phyloP scores from a whole-genome alignment of 2,888 invertebrate species.

The Brenthis hecate region DNA sequence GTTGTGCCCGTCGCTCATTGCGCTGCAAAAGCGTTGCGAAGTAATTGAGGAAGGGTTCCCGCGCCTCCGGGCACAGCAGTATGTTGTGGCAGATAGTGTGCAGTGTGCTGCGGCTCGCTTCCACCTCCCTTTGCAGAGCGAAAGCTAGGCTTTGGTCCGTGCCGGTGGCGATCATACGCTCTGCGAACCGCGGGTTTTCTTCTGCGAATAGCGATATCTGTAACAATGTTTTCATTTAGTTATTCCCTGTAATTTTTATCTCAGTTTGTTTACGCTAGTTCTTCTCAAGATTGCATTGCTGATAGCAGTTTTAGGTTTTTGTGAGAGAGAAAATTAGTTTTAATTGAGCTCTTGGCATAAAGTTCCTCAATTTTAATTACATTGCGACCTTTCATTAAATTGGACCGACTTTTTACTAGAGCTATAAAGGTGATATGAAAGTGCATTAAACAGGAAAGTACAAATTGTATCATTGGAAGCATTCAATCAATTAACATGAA shows the following conservation, averaged over 20 bases:
- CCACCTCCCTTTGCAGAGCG: constrained; percentile 90
- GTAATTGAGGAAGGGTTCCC: constrained; percentile 90
- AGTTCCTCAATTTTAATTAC: no score
- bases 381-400: no score
- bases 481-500: no score
- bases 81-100: constrained; percentile 92
- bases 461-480: background rate
- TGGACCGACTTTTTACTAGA: no score
- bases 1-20: constrained; percentile 94
- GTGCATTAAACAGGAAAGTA: background rate
- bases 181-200: constrained; percentile 94
- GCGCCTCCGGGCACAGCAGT: constrained; percentile 90
- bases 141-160: constrained; percentile 86
- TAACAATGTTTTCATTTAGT: constrained; percentile 2
- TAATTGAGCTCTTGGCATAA: no score
- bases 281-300: no score
- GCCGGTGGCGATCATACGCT: constrained; percentile 83
- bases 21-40: constrained; percentile 88
- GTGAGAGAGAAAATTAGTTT: no score
- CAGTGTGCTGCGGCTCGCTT: constrained; percentile 88
- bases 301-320: no score
- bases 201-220: constrained; percentile 93
- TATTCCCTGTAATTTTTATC: background rate
- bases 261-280: background rate
- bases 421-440: no score